phyloP scores from a whole-genome alignment of 2,797 vertebrate genomes.

The Periparus ater region DNA sequence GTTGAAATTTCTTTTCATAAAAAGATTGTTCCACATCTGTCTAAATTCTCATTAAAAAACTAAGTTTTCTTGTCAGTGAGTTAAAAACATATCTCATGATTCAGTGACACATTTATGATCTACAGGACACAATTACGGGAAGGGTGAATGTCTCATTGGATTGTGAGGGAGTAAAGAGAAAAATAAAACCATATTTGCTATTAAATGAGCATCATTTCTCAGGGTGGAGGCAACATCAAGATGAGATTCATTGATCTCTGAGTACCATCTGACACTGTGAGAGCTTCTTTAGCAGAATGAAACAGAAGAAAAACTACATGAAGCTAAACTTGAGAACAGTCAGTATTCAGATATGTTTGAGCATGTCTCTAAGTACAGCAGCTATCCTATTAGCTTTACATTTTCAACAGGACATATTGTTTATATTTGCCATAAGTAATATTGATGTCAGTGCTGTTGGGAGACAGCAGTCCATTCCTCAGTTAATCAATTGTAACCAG shows the following conservation, averaged over 20 bases:
- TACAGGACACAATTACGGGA: not conserved
- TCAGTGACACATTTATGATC: not conserved
- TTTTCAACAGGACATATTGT: not conserved
- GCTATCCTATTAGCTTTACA: not conserved
- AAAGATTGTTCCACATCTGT: not conserved
- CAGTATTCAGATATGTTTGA: not conserved
- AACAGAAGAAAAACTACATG: not conserved
- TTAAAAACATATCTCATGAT: not conserved
- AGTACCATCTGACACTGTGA: not conserved
- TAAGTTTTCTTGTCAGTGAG: not conserved
- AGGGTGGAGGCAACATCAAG: not conserved
- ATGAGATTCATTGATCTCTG: not conserved
- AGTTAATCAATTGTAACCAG: not conserved
- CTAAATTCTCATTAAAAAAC: not conserved
- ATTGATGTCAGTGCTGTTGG: not conserved
- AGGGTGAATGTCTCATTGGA: not conserved
- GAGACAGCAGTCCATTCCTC: not conserved
- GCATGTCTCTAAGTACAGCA: not conserved
- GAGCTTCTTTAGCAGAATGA: not conserved
- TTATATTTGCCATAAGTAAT: not conserved
- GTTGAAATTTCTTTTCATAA: not conserved
- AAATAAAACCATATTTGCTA: not conserved
- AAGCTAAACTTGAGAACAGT: not conserved
- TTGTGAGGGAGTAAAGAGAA: not conserved
- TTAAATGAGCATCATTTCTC: fast-evolving